These are phyloP conservation scores for Ditula angustiorana DNA, from an alignment of 2,888 invertebrate genomes.

Conservation along the genomic window DNA sequence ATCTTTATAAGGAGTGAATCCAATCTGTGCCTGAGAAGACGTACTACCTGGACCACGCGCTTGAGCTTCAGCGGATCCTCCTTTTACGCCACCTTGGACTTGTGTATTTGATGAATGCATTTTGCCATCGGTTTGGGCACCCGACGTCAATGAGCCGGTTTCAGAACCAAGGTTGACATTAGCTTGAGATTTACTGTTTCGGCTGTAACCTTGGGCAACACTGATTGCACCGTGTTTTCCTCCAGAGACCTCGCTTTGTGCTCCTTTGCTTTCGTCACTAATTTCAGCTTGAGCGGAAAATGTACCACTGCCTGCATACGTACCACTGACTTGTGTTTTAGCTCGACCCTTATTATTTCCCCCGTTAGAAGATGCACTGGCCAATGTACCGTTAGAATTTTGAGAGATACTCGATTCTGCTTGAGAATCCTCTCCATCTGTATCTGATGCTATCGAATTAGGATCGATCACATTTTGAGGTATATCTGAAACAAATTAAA, in stretches of 20 bases:
- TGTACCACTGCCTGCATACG: constrained; percentile 91
- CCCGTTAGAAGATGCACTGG: constrained; percentile 91
- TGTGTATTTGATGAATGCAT: constrained; percentile 92
- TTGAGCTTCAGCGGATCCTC: constrained; percentile 94
- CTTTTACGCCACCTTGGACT: constrained; percentile 92
- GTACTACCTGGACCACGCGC: constrained; percentile 94
- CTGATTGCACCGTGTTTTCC: constrained; percentile 91
- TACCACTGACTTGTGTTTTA: constrained; percentile 93
- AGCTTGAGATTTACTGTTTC: constrained; percentile 90
- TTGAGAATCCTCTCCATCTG: constrained; percentile 90
- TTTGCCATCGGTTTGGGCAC: constrained; percentile 90
- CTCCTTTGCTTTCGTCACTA: constrained; percentile 90
- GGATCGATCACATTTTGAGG: constrained; percentile 76
- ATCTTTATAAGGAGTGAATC: constrained; percentile 91
- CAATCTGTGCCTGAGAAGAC: constrained; percentile 95
- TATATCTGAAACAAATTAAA: constrained; percentile 56
- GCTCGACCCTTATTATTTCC: constrained; percentile 90
- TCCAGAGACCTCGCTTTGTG: constrained; percentile 89
- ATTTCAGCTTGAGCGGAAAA: constrained; percentile 94
- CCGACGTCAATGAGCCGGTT: constrained; percentile 90
- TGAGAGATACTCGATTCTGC: constrained; percentile 88
- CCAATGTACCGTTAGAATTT: constrained; percentile 87
- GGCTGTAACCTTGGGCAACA: constrained; percentile 90
- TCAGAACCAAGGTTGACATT: constrained; percentile 91
- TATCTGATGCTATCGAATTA: constrained; percentile 55